Conservation (phyloP, 2,797 vertebrate genomes). For the Furcifer pardalis region DNA sequence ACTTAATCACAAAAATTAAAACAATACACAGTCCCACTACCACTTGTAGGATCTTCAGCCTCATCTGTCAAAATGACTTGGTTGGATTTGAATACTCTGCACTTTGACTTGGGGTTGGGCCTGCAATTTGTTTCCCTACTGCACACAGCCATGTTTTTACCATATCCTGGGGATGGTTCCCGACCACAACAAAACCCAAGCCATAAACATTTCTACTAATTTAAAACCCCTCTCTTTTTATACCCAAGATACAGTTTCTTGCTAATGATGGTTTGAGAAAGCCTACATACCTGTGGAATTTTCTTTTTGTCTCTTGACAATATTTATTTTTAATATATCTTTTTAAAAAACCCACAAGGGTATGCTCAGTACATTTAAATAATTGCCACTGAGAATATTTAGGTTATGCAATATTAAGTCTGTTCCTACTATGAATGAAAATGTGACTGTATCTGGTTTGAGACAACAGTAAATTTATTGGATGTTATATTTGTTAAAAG, state of each 20-base stretch:
- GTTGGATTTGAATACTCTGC: not conserved
- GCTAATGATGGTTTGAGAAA: not conserved
- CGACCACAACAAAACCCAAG: too few relatives aligned
- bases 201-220: too few relatives aligned
- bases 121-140: not conserved
- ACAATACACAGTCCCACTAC: too few relatives aligned
- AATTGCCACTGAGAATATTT: constrained; percentile 30
- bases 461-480: not conserved
- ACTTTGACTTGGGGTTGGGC: not conserved
- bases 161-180: not conserved
- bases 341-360: not conserved
- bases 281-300: not conserved
- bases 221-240: not conserved
- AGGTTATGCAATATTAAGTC: not conserved
- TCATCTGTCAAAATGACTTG: not conserved
- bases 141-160: not conserved
- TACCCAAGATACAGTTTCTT: not conserved
- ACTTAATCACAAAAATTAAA: too few relatives aligned
- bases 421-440: not conserved
- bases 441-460: not conserved
- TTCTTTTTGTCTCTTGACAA: not conserved
- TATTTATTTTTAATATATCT: not conserved
- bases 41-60: not conserved
- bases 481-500: too few relatives aligned
- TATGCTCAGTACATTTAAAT: constrained; percentile 42